Evolutionary conservation across 1,140 invertebrate genomes (phyloP), one percentile per base, ranked within the genome.

Genomic region (Drosophila serrata): DNA sequence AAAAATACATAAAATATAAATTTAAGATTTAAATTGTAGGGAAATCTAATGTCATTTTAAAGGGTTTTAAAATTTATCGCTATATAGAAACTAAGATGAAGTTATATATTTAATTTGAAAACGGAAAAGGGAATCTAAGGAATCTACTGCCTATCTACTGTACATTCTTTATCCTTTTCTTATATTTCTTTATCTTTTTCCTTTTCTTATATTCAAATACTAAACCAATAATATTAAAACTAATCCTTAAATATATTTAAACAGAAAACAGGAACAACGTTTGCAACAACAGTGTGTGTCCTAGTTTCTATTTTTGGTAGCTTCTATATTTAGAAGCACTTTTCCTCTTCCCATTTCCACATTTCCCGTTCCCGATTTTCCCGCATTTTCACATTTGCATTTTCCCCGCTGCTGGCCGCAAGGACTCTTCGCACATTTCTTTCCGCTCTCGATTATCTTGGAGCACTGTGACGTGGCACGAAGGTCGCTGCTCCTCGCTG

Each of bases 401-500:
- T 68, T 55, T 60, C 49, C 37, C 13, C 51, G 8, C 33, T 24
- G 49, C 49, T 53, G 4, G 19, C 46, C 27, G 24, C 69, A 73
- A 73, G 69, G 69, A 73, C 57, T 69, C 64, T 35, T 58, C 13
- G 63, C 40, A 46, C 51, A 46, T 57, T 51, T 67, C 62, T 67
- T 69, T 45, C 31, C 46, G 62, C 62, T 39, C 58, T 60, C 68
- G 60, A 48, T 75, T 63, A 56, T 68, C 46, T 68, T 69, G 19
- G 55, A 40, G 68, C 61, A 35, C 31, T 63, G 75, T 78, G 75
- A 79, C 76, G 75, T 72, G 55, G 65, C 29, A 58, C 75, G 65
- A 79, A 77, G 74, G 75, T 72, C 75, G 57, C 65, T 43, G 67
- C 42, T 72, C 68, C 37, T 53, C 37, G 56, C 61, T 72, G 84